Conservation (phyloP, 2,797 vertebrate species). For the Protosalanx chinensis region DNA sequence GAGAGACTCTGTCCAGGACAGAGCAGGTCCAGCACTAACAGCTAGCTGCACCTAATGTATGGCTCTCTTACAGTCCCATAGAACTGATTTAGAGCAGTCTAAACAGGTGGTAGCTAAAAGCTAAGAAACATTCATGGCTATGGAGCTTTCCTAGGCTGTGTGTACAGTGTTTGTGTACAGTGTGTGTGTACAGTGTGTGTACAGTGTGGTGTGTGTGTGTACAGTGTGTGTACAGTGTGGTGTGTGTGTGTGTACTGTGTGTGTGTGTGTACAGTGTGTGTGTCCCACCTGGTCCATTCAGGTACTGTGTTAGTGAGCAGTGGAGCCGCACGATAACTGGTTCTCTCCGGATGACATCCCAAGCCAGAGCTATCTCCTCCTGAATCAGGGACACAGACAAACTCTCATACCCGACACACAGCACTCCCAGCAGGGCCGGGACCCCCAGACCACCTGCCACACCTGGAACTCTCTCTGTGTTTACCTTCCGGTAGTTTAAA, state of each 20-base stretch:
- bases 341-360: slow-evolving; percentile 86
- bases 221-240: background rate
- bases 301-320: slow-evolving; percentile 87
- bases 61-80: too few relatives aligned
- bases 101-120: too few relatives aligned
- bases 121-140: too few relatives aligned
- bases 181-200: background rate
- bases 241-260: background rate
- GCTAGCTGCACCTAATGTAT: too few relatives aligned
- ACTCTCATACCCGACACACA: too few relatives aligned
- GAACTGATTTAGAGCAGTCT: too few relatives aligned
- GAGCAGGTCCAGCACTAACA: too few relatives aligned
- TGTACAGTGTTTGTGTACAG: background rate
- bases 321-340: slow-evolving; percentile 85
- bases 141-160: background rate
- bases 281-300: slow-evolving; percentile 83
- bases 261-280: background rate
- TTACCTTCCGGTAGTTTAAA: too few relatives aligned
- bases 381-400: slow-evolving; percentile 49
- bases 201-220: background rate
- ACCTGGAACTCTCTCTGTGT: too few relatives aligned
- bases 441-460: too few relatives aligned
- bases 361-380: slow-evolving; percentile 89
- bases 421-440: too few relatives aligned
- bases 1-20: too few relatives aligned